phyloP scores from a whole-genome alignment of 2,113 vertebrate genomes.

The Felis chaus region DNA sequence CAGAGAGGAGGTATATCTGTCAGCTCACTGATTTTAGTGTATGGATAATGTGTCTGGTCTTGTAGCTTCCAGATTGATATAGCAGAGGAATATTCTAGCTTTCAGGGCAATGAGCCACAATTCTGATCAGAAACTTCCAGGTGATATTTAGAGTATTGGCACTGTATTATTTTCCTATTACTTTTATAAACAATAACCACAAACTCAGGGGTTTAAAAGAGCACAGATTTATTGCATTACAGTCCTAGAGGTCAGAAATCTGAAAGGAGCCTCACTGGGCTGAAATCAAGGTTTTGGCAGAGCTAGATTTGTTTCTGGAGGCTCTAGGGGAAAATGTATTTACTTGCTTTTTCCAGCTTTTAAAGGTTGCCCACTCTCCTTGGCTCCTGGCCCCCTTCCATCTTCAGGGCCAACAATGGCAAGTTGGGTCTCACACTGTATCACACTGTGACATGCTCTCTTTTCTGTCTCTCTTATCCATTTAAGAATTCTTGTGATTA shows the following conservation, averaged over 20 bases:
- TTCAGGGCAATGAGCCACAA: background rate
- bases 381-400: accelerated
- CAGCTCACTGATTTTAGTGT: background rate
- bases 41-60: background rate
- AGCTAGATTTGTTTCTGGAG: background rate
- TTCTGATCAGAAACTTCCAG: background rate
- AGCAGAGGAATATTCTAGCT: background rate
- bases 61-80: background rate
- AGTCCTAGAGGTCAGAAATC: background rate
- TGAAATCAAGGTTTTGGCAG: background rate
- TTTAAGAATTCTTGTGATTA: background rate
- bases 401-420: background rate
- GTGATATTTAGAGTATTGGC: background rate
- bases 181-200: background rate
- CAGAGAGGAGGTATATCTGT: background rate
- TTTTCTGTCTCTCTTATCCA: background rate
- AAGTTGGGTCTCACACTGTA: background rate
- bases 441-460: background rate
- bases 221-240: background rate
- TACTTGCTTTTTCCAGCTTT: background rate
- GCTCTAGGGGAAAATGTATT: background rate
- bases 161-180: background rate
- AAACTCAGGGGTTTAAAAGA: background rate
- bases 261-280: background rate
- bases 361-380: background rate